These are phyloP conservation scores for Scolopax rusticola DNA, from an alignment of 2,797 vertebrate species.

Conservation along the genomic window DNA sequence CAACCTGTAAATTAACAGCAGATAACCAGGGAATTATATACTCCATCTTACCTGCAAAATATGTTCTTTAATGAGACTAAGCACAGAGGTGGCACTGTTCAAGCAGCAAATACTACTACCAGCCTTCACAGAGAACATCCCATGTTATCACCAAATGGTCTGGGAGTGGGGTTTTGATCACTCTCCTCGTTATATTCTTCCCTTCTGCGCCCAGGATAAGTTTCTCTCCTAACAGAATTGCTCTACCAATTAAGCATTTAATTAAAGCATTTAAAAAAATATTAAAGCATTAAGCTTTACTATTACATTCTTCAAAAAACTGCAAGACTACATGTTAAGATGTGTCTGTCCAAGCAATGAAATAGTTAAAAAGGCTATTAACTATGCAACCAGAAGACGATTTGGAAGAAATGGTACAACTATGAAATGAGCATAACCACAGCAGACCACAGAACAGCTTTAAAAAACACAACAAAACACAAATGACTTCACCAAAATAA, in stretches of 20 bases:
- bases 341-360: rapidly evolving
- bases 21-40: not conserved
- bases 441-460: not conserved
- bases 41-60: not conserved
- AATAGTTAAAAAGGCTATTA: not conserved
- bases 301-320: not conserved
- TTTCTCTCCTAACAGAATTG: not conserved
- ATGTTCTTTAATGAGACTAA: not conserved
- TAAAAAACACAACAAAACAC: not conserved
- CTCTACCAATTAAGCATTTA: not conserved
- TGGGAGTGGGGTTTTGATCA: not conserved
- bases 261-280: no score
- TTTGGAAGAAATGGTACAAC: not conserved
- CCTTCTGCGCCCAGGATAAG: not conserved
- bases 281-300: not conserved
- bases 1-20: not conserved
- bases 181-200: not conserved
- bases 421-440: not conserved
- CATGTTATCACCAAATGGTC: rapidly evolving
- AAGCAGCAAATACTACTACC: not conserved
- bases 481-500: not conserved
- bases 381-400: not conserved
- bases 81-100: not conserved
- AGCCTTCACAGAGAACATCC: not conserved
- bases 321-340: not conserved